Percentiles rank a stretch among this genome's conserved stretches.
Evolutionary conservation across 2,888 invertebrate species (phyloP).

Genomic region (Lymantria dispar): DNA sequence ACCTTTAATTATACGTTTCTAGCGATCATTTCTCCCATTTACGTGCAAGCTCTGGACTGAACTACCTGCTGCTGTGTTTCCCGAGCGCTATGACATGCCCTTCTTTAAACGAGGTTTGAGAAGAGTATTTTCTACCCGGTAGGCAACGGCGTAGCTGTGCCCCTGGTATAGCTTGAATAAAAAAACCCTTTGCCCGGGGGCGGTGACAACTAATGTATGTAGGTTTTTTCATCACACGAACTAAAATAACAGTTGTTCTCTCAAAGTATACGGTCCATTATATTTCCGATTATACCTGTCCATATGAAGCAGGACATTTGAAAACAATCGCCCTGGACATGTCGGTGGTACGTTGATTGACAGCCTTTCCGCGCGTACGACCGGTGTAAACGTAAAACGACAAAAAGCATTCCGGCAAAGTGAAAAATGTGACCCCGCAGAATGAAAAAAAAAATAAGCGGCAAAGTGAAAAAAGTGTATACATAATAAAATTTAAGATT

Average conservation of each 20-base stretch:
- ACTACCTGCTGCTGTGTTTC: too few relatives aligned
- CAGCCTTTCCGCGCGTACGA: constrained; percentile 32
- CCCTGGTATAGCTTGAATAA: too few relatives aligned
- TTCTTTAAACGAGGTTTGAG: too few relatives aligned
- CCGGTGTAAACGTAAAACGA: constrained; percentile 31
- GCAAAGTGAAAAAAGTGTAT: constrained; percentile 13
- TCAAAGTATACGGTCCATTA: constrained; percentile 13
- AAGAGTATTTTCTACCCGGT: too few relatives aligned
- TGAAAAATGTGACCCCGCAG: not conserved
- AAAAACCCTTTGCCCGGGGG: too few relatives aligned
- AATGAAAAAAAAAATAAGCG: not conserved
- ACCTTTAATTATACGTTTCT: too few relatives aligned
- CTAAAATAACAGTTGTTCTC: not conserved
- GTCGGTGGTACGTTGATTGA: constrained; percentile 43
- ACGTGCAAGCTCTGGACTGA: too few relatives aligned
- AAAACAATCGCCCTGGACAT: constrained; percentile 54
- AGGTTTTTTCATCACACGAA: too few relatives aligned
- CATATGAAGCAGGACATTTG: constrained; percentile 47
- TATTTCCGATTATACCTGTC: constrained; percentile 45
- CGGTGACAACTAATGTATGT: too few relatives aligned
- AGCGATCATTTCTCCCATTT: too few relatives aligned
- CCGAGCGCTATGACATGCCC: too few relatives aligned
- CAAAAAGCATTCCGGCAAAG: constrained; percentile 9
- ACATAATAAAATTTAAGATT: constrained; percentile 29
- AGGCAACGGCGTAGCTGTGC: too few relatives aligned